phyloP scores from a whole-genome alignment of 2,797 vertebrate species.

The Heteromormyrus szaboi region DNA sequence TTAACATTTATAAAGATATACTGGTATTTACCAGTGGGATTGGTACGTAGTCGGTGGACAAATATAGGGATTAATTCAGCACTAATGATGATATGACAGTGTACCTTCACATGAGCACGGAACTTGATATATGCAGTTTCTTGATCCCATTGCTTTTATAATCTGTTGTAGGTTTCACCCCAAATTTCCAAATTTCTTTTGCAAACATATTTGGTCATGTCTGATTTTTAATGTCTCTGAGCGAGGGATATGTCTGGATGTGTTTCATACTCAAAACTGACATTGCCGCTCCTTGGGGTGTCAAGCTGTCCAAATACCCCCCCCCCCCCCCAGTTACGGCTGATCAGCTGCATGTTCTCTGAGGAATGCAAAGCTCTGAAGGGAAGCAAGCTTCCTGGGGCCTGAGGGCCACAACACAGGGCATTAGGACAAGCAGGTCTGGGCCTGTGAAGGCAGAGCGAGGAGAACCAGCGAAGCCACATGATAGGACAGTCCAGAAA shows the following conservation, averaged over 20 bases:
- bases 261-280: slow-evolving; percentile 35
- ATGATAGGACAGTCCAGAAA: not conserved
- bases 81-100: not conserved
- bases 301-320: slow-evolving; percentile 31
- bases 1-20: not conserved
- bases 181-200: not conserved
- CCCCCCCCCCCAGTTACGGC: slow-evolving; percentile 49
- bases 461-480: not conserved
- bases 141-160: not conserved
- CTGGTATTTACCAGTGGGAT: not conserved
- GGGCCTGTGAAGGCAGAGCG: not conserved
- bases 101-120: not conserved
- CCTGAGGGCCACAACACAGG: slow-evolving; percentile 35
- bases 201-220: not conserved
- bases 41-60: not conserved
- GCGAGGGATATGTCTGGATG: slow-evolving; percentile 42
- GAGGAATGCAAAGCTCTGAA: slow-evolving; percentile 38
- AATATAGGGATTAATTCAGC: not conserved
- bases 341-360: slow-evolving; percentile 48
- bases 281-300: slow-evolving; percentile 33
- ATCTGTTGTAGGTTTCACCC: not conserved
- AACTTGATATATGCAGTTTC: not conserved
- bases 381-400: slow-evolving; percentile 52
- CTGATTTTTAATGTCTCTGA: slow-evolving; percentile 32
- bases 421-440: slow-evolving; percentile 18